These are phyloP conservation scores for Morpho deidamia DNA, from an alignment of 2,888 invertebrate species.

Conservation along the genomic window DNA sequence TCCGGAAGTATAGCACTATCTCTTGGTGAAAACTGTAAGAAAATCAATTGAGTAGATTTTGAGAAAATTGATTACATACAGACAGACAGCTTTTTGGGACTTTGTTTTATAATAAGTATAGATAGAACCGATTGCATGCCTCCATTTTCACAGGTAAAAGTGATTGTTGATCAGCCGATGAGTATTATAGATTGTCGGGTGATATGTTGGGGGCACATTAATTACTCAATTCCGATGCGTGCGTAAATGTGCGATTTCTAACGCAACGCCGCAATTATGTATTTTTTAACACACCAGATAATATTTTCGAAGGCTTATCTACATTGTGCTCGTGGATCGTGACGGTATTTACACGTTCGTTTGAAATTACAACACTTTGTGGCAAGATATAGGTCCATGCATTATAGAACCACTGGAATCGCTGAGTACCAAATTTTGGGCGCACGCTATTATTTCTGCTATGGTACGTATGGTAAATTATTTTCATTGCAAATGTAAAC, in stretches of 20 bases:
- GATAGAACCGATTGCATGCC: constrained; percentile 24
- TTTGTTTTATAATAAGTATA: too few species aligned
- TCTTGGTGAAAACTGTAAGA: neutral
- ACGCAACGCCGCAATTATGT: constrained; percentile 60
- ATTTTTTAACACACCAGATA: constrained; percentile 58
- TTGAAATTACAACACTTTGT: constrained; percentile 20
- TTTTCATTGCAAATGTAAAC: too few species aligned
- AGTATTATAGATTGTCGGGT: constrained; percentile 62
- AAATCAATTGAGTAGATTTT: neutral
- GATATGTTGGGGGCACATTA: constrained; percentile 60
- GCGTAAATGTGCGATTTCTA: constrained; percentile 67
- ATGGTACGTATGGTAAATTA: too few species aligned
- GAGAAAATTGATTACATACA: too few species aligned
- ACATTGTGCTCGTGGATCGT: constrained; percentile 56
- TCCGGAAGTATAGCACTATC: too few species aligned
- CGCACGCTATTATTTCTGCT: too few species aligned
- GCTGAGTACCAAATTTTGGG: too few species aligned
- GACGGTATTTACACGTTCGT: constrained; percentile 55
- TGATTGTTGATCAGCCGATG: constrained; percentile 54
- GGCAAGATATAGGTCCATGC: constrained; percentile 12
- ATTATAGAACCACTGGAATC: too few species aligned
- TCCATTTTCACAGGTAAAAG: constrained; percentile 53
- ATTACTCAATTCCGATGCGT: constrained; percentile 75
- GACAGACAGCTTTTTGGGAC: too few species aligned
- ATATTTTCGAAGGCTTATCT: constrained; percentile 68